These are phyloP conservation scores for Catharus ustulatus DNA, from an alignment of 2,797 vertebrate genomes.

Conservation along the genomic window DNA sequence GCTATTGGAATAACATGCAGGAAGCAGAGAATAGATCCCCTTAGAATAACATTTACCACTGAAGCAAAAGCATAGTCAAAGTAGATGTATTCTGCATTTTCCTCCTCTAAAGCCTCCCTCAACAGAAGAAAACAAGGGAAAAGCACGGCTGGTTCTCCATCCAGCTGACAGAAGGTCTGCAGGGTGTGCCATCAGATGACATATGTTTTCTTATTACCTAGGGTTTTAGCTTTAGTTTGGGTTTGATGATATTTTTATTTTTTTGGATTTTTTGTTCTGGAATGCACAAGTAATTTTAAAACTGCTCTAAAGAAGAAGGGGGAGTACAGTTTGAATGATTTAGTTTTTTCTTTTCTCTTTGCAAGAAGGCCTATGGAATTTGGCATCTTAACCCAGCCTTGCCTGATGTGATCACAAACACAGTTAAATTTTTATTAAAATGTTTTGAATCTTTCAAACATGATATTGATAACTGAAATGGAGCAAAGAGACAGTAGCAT, in stretches of 20 bases:
- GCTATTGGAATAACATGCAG: background rate
- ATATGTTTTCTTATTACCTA: slow-evolving; percentile 50
- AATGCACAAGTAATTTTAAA: slow-evolving; percentile 48
- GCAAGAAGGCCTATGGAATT: slow-evolving; percentile 54
- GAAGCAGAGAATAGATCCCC: slow-evolving; percentile 2
- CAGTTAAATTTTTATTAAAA: slow-evolving; percentile 69
- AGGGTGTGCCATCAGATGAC: background rate
- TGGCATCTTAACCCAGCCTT: slow-evolving; percentile 45
- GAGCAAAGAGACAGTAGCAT: slow-evolving; percentile 73
- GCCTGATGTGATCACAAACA: slow-evolving; percentile 58
- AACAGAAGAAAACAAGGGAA: background rate
- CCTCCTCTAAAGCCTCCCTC: slow-evolving; percentile 2
- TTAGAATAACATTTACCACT: background rate
- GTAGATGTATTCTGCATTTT: background rate
- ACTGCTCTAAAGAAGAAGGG: slow-evolving; percentile 27
- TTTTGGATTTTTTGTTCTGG: slow-evolving; percentile 42
- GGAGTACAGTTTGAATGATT: slow-evolving; percentile 19
- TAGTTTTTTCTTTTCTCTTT: slow-evolving; percentile 48
- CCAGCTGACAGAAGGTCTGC: slow-evolving; percentile 19
- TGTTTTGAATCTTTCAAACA: slow-evolving; percentile 75
- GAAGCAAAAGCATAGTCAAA: background rate
- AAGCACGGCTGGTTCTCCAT: background rate
- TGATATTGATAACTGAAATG: slow-evolving; percentile 76
- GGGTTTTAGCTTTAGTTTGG: slow-evolving; percentile 38
- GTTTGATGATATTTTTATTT: slow-evolving; percentile 29